Evolutionary conservation across 2,888 invertebrate genomes (phyloP).

Genomic region (Morinoia aosen): DNA sequence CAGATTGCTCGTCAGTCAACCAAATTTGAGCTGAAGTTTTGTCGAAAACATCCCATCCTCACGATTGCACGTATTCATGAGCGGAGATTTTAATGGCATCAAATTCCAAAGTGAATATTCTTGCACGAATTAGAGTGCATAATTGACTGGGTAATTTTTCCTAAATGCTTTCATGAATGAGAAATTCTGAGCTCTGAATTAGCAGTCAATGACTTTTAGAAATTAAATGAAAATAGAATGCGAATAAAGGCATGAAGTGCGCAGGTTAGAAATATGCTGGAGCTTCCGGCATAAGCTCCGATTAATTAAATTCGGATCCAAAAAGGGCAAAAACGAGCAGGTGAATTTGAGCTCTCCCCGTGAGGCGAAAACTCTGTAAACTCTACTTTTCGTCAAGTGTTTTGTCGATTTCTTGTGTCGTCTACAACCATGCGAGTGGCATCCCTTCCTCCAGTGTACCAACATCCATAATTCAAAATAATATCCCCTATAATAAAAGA

Average conservation of each 20-base stretch:
- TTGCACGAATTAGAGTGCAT: not conserved
- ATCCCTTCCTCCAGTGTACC: slow-evolving; percentile 33
- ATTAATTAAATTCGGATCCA: slow-evolving; percentile 12
- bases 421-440: slow-evolving; percentile 18
- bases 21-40: not conserved
- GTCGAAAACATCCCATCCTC: not conserved
- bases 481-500: slow-evolving; percentile 52
- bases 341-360: not conserved
- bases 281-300: slow-evolving; percentile 12
- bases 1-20: not conserved
- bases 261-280: not conserved
- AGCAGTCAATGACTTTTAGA: not conserved
- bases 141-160: not conserved
- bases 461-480: slow-evolving; percentile 46
- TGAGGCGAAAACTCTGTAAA: not conserved
- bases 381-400: slow-evolving; percentile 12
- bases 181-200: not conserved
- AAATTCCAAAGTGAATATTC: not conserved
- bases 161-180: not conserved
- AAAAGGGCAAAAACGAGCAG: not conserved
- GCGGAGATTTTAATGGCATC: not conserved
- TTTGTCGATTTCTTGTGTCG: not conserved
- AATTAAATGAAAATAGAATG: not conserved
- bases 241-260: not conserved
- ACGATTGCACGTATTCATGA: not conserved